Conservation (phyloP, 2,888 invertebrate species). For the Epinotia demarniana region DNA sequence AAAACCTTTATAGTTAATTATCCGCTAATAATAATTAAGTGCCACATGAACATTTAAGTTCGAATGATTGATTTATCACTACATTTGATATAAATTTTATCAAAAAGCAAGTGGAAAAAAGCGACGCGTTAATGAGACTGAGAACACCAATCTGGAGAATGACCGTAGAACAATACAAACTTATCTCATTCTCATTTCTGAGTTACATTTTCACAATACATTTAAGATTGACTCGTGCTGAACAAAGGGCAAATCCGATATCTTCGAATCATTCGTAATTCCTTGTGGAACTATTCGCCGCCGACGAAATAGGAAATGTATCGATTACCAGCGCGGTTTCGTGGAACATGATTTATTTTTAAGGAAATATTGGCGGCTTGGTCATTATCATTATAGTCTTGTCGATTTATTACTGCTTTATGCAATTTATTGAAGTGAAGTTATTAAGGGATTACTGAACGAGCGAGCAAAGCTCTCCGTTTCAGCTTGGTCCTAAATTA, state of each 20-base stretch:
- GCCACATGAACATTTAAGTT: too few relatives aligned
- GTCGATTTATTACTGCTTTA: background rate
- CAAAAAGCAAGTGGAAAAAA: too few relatives aligned
- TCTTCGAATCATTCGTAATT: slow-evolving; percentile 37
- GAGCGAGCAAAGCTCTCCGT: too few relatives aligned
- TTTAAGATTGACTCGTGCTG: slow-evolving; percentile 30
- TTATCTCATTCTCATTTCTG: slow-evolving; percentile 8
- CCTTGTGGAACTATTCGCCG: slow-evolving; percentile 41
- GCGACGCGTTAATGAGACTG: too few relatives aligned
- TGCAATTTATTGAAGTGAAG: background rate
- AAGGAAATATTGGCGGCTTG: slow-evolving; percentile 25
- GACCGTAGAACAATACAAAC: slow-evolving; percentile 13
- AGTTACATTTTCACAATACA: slow-evolving; percentile 23
- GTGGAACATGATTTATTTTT: slow-evolving; percentile 39
- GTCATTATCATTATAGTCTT: background rate
- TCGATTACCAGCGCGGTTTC: slow-evolving; percentile 19
- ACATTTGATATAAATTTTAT: too few relatives aligned
- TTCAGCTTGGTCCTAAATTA: too few relatives aligned
- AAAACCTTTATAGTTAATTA: too few relatives aligned
- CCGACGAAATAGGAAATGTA: slow-evolving; percentile 39
- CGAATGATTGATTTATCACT: too few relatives aligned
- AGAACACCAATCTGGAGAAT: too few relatives aligned
- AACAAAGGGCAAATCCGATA: slow-evolving; percentile 30
- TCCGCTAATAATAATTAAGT: too few relatives aligned
- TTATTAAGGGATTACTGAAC: too few relatives aligned